phyloP scores from a whole-genome alignment of 2,888 invertebrate species.

The Nycteola revayana region DNA sequence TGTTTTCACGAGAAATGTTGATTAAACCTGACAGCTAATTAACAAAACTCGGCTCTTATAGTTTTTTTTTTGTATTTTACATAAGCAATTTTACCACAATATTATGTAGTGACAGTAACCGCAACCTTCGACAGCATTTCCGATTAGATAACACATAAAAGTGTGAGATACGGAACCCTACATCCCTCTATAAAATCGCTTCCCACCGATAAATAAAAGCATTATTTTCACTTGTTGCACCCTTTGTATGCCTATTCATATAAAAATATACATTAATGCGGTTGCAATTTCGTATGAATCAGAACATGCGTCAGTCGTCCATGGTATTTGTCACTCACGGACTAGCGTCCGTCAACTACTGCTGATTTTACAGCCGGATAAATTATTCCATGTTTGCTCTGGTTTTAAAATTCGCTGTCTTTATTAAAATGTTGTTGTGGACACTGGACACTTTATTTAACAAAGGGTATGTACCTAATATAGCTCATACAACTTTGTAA shows the following conservation, averaged over 20 bases:
- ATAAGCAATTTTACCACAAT: no score
- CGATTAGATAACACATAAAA: conserved; percentile 31
- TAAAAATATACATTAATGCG: conserved; percentile 30
- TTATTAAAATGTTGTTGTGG: no score
- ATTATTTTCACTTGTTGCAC: conserved; percentile 26
- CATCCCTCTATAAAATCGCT: neutral
- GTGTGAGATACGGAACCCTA: conserved; percentile 10
- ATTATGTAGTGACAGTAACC: no score
- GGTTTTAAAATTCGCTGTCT: conserved; percentile 10
- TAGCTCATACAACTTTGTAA: no score
- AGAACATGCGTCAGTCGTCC: conserved; percentile 31
- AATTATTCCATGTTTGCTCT: conserved; percentile 23
- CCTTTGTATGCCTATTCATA: conserved; percentile 27
- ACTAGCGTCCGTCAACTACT: conserved; percentile 22
- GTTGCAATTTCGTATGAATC: conserved; percentile 32
- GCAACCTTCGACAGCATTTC: conserved; percentile 19
- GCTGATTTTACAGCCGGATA: conserved; percentile 17
- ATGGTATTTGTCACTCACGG: conserved; percentile 22
- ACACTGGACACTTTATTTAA: no score
- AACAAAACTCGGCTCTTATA: no score
- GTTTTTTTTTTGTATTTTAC: no score
- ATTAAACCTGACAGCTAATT: no score
- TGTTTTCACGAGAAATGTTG: no score
- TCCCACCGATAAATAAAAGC: no score
- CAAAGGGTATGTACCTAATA: no score